A percentile compares a stretch with the other conserved stretches of the same genome.
Conservation (phyloP, 2,113 vertebrate species). For the Neogobius melanostomus region DNA sequence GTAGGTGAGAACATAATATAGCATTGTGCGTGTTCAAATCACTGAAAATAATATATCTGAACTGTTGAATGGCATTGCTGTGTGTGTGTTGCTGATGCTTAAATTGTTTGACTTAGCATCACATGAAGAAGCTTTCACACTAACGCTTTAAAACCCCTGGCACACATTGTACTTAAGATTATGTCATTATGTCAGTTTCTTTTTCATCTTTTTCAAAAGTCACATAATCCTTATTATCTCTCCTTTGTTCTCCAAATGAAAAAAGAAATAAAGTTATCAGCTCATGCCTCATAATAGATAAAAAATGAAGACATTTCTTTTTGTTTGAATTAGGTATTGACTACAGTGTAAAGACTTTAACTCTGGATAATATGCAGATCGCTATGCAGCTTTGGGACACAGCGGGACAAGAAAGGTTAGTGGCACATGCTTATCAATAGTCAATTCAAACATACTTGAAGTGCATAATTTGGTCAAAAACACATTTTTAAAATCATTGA, state of each 20-base stretch:
- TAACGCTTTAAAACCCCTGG: conserved; percentile 40
- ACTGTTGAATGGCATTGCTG: background rate
- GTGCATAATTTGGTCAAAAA: background rate
- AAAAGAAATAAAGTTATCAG: background rate
- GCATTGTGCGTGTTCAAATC: background rate
- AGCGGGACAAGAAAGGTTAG: conserved; percentile 88
- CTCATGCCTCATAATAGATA: background rate
- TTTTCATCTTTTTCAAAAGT: conserved; percentile 51
- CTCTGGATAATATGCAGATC: conserved; percentile 79
- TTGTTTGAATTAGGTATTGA: conserved; percentile 81
- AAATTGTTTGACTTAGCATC: conserved; percentile 42
- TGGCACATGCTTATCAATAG: background rate
- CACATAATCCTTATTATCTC: conserved; percentile 23
- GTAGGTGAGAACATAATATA: conserved; percentile 82
- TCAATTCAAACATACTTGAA: background rate
- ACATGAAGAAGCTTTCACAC: conserved; percentile 73
- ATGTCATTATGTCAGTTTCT: conserved; percentile 69
- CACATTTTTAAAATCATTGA: background rate
- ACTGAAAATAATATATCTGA: conserved; percentile 1
- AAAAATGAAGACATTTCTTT: background rate
- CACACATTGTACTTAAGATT: conserved; percentile 66
- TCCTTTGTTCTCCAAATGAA: background rate
- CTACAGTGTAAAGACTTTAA: conserved; percentile 87
- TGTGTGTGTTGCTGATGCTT: conserved; percentile 27
- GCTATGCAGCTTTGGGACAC: conserved; percentile 94